Percentiles rank a stretch among this genome's conserved stretches.
Evolutionary conservation across 2,797 vertebrate species (phyloP).

Genomic region (Cyclura pinguis): DNA sequence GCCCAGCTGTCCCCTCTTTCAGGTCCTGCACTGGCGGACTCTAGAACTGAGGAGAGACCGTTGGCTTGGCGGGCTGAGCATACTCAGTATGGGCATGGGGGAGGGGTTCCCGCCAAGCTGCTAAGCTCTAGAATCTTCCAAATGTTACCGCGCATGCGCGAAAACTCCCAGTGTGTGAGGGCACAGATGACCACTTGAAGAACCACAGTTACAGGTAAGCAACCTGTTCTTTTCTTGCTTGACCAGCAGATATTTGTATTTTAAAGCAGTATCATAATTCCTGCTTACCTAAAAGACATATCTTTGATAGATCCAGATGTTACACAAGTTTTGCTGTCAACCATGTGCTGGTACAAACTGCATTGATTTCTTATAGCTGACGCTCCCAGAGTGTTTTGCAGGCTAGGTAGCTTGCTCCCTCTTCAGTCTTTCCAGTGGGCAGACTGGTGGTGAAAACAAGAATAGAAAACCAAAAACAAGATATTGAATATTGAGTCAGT

Average conservation of each 20-base stretch:
- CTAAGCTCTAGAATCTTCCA: no score
- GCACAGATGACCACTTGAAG: no score
- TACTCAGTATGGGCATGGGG: no score
- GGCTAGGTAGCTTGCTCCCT: no score
- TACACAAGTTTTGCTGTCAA: neutral
- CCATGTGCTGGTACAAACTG: neutral
- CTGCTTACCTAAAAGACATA: neutral
- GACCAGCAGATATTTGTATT: neutral
- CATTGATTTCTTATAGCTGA: neutral
- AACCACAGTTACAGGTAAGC: no score
- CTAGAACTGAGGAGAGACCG: no score
- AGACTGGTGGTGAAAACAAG: neutral
- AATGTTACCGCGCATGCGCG: no score
- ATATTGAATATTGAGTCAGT: neutral
- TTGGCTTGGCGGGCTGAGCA: no score
- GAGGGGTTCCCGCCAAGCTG: no score
- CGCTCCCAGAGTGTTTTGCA: neutral
- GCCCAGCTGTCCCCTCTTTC: no score
- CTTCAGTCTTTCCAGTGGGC: neutral
- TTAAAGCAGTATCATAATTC: neutral
- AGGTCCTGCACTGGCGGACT: no score
- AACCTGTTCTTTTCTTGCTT: neutral
- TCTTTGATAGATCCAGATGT: neutral
- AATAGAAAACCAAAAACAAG: neutral
- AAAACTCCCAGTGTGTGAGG: no score